phyloP scores from a whole-genome alignment of 2,888 invertebrate genomes.

The Steromphala cineraria region DNA sequence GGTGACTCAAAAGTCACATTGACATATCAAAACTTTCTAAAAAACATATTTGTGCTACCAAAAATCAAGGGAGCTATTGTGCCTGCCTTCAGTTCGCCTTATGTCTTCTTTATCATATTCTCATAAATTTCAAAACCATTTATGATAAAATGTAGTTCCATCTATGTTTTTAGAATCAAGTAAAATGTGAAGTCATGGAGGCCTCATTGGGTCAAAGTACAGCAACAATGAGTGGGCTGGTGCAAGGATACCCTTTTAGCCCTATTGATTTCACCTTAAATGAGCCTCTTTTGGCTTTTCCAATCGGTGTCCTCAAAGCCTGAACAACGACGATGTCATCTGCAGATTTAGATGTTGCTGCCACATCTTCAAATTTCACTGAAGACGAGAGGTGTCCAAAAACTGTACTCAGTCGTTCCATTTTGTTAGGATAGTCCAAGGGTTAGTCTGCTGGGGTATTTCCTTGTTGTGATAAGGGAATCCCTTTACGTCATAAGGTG shows the following conservation, averaged over 20 bases:
- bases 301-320: constrained; percentile 70
- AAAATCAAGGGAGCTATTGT: no score
- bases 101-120: no score
- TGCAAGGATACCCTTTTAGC: neutral
- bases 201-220: neutral
- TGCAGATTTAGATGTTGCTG: constrained; percentile 41
- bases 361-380: constrained; percentile 27
- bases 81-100: no score
- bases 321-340: constrained; percentile 75
- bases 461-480: neutral
- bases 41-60: no score
- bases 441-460: neutral
- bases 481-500: neutral
- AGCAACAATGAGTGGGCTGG: neutral
- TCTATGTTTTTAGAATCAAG: no score
- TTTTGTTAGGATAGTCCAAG: constrained; percentile 16
- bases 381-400: constrained; percentile 36
- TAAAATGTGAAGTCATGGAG: neutral
- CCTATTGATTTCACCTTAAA: constrained; percentile 50
- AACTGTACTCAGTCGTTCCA: constrained; percentile 48
- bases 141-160: no score
- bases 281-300: constrained; percentile 67
- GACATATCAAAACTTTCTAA: no score
- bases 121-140: no score
- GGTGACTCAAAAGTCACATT: no score